These are phyloP conservation scores for Chouioia cunea DNA, from an alignment of 2,888 invertebrate genomes.

Conservation along the genomic window DNA sequence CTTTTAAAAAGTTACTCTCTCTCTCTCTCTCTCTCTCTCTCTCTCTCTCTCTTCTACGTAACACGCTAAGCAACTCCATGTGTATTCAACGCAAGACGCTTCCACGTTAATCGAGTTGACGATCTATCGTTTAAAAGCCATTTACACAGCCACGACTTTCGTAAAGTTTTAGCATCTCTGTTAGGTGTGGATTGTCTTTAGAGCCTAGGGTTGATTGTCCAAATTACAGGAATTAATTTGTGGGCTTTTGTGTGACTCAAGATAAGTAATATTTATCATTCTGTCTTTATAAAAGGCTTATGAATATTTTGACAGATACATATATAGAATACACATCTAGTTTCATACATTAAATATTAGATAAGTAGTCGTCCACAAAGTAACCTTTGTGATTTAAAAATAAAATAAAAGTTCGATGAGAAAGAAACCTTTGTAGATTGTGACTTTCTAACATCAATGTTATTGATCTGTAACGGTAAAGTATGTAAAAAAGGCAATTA, in stretches of 20 bases:
- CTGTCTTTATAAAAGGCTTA: background rate
- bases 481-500: too few species aligned
- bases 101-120: constrained; percentile 35
- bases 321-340: background rate
- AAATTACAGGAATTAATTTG: too few species aligned
- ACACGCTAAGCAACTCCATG: constrained; percentile 28
- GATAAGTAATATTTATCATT: too few species aligned
- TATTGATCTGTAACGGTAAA: too few species aligned
- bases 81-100: constrained; percentile 36
- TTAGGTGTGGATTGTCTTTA: too few species aligned
- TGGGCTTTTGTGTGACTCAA: too few species aligned
- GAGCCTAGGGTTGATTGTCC: too few species aligned
- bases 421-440: constrained; percentile 2
- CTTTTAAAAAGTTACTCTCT: constrained; percentile 59
- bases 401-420: background rate
- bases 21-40: background rate
- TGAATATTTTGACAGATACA: background rate
- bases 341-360: constrained; percentile 8
- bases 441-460: too few species aligned
- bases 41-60: constrained; percentile 41
- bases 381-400: background rate
- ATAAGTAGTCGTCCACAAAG: background rate
- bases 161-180: too few species aligned
- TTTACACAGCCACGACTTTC: background rate
- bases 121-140: constrained; percentile 29